These are phyloP conservation scores for Phataginus tricuspis DNA, from an alignment of 2,797 vertebrate genomes.

Conservation along the genomic window DNA sequence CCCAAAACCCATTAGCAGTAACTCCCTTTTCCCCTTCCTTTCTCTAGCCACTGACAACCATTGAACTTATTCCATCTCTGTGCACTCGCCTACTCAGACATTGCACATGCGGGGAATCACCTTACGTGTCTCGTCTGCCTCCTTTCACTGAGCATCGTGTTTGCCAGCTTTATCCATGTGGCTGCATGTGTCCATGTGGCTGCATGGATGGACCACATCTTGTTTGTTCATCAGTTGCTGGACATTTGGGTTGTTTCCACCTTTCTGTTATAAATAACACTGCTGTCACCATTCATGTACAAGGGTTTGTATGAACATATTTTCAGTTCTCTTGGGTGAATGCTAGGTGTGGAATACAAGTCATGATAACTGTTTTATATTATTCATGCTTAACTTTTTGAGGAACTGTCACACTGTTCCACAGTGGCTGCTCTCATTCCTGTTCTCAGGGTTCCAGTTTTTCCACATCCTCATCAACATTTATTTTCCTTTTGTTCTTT, in stretches of 20 bases:
- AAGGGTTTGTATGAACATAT: fast-evolving
- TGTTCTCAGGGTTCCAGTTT: fast-evolving
- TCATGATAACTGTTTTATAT: fast-evolving
- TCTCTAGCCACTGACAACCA: fast-evolving
- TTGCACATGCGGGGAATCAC: fast-evolving
- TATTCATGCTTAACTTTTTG: background rate
- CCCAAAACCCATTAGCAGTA: fast-evolving
- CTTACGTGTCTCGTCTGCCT: fast-evolving
- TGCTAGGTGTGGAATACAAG: too few relatives aligned
- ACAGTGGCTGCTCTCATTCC: fast-evolving
- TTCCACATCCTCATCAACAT: background rate
- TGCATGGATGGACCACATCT: fast-evolving
- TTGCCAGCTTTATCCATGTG: fast-evolving
- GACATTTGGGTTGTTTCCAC: background rate
- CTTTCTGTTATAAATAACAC: background rate
- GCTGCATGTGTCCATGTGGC: fast-evolving
- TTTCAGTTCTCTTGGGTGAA: background rate
- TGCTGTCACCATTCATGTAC: background rate
- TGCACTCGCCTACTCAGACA: background rate
- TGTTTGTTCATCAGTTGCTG: background rate
- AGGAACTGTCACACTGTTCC: background rate
- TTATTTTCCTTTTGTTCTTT: background rate
- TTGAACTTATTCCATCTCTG: background rate
- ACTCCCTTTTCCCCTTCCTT: fast-evolving
- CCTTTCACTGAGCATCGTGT: fast-evolving